Evolutionary conservation across 2,888 invertebrate species (phyloP).

Genomic region (Amiota communis): DNA sequence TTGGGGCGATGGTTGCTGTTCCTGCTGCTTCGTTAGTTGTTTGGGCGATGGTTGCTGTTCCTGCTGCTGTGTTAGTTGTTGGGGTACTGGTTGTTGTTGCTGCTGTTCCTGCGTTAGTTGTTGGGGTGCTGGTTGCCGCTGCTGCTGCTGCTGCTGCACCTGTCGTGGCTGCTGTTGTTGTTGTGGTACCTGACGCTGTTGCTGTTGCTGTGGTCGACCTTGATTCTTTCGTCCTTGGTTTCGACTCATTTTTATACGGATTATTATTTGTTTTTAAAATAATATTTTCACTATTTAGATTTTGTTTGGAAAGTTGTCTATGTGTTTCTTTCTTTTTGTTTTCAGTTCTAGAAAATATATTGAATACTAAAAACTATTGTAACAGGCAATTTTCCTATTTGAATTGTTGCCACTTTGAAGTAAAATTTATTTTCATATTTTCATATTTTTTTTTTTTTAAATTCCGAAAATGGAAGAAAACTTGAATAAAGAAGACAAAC

Average conservation of each 20-base stretch:
- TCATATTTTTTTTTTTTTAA: too few species aligned
- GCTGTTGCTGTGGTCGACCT: neutral
- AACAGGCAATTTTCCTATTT: too few species aligned
- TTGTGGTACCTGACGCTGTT: neutral
- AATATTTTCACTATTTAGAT: neutral
- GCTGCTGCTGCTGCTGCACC: neutral
- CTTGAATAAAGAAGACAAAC: too few species aligned
- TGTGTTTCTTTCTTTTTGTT: neutral
- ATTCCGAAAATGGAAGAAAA: too few species aligned
- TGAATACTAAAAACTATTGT: too few species aligned
- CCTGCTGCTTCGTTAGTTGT: neutral
- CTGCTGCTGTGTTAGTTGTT: neutral
- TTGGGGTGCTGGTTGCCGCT: neutral
- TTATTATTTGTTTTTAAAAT: neutral
- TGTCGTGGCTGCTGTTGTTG: neutral
- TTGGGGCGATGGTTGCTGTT: neutral
- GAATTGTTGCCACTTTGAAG: too few species aligned
- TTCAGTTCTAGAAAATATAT: neutral
- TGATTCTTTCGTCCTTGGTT: neutral
- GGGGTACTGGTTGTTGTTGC: neutral
- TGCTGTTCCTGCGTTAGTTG: neutral
- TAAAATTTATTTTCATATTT: too few species aligned
- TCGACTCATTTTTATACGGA: constrained; percentile 1
- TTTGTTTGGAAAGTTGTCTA: neutral
- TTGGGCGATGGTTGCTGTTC: neutral